Conservation (phyloP, 2,113 vertebrate genomes). For the Astatotilapia flaviijosephi region DNA sequence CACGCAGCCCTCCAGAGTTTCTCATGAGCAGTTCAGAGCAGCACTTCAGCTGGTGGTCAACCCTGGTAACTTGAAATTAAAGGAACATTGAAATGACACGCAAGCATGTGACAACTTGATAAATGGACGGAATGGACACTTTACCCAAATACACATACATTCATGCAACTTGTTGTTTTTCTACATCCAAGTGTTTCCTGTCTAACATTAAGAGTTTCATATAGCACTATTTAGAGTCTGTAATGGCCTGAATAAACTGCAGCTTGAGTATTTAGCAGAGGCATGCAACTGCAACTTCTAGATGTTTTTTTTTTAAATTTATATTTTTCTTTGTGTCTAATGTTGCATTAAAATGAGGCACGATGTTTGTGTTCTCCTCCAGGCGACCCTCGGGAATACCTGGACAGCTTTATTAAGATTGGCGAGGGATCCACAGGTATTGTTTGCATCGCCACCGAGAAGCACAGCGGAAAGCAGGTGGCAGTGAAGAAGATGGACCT, state of each 20-base stretch:
- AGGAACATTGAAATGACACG: background rate
- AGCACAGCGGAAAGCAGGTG: slow-evolving; percentile 94
- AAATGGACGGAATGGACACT: background rate
- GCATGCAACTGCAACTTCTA: background rate
- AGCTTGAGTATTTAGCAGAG: background rate
- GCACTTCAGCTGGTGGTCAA: slow-evolving; percentile 96
- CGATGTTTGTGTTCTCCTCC: background rate
- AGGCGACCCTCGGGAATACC: slow-evolving; percentile 93
- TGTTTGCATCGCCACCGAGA: slow-evolving; percentile 95
- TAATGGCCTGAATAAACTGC: accelerated
- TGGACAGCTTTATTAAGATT: slow-evolving; percentile 98
- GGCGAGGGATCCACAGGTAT: slow-evolving; percentile 97
- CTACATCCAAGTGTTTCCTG: background rate
- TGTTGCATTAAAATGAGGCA: background rate
- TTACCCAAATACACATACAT: background rate
- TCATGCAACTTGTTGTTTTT: background rate
- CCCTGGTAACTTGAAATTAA: slow-evolving; percentile 72
- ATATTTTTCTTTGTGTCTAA: accelerated
- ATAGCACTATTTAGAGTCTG: background rate
- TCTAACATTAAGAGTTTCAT: background rate
- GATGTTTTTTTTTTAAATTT: accelerated
- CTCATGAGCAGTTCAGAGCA: slow-evolving; percentile 96
- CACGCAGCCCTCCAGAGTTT: slow-evolving; percentile 91
- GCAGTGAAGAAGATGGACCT: slow-evolving; percentile 99
- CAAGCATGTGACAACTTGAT: background rate